Evolutionary conservation across 2,888 invertebrate species (phyloP).

Genomic region (Gryllus longicercus): DNA sequence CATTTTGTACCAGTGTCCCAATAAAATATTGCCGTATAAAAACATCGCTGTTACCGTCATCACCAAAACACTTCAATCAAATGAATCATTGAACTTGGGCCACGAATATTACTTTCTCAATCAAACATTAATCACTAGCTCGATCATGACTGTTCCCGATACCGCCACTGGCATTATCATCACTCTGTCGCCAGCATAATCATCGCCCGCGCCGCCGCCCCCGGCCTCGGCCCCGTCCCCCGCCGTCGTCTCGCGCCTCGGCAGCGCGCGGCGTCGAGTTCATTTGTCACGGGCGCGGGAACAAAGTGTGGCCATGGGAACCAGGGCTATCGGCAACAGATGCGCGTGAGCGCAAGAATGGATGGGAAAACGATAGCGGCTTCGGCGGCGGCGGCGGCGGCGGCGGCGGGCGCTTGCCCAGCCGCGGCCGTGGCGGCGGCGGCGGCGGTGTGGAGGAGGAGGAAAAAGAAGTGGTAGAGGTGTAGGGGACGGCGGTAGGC

Average conservation of each 20-base stretch:
- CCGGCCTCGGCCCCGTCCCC: background rate
- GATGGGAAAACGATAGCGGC: conserved; percentile 7
- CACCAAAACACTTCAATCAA: no score
- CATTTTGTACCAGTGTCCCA: no score
- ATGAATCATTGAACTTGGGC: no score
- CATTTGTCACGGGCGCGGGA: conserved; percentile 17
- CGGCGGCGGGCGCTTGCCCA: background rate
- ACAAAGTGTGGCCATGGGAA: conserved; percentile 17
- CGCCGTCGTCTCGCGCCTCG: background rate
- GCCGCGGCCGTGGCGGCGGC: background rate
- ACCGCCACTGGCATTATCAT: no score
- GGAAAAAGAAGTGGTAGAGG: no score
- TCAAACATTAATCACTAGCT: no score
- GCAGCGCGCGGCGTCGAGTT: background rate
- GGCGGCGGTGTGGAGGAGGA: background rate
- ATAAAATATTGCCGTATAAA: no score
- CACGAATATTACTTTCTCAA: no score
- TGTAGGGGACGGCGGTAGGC: background rate
- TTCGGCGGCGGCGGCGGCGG: background rate
- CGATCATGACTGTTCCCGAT: no score
- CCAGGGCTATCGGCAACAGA: conserved; percentile 6
- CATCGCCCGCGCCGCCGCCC: no score
- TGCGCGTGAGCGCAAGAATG: conserved; percentile 17
- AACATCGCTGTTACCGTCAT: no score
- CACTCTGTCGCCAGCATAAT: no score